A percentile compares a stretch with the other conserved stretches of the same genome.
These are phyloP conservation scores for Rhinichthys osculus DNA, from an alignment of 2,797 vertebrate species.

Conservation along the genomic window DNA sequence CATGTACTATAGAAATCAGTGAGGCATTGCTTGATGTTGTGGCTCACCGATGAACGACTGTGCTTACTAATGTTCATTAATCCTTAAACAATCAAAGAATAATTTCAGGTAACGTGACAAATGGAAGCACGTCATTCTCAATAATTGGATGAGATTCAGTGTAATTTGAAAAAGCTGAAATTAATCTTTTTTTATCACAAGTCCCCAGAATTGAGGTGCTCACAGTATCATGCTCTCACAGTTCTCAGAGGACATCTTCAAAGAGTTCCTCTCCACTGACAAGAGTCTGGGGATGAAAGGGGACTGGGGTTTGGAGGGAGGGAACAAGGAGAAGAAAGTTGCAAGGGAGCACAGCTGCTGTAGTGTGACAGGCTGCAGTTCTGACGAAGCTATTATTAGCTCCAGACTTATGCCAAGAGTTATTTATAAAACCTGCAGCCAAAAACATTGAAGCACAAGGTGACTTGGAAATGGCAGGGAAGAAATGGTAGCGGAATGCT, in stretches of 20 bases:
- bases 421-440: constrained; percentile 66
- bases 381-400: constrained; percentile 66
- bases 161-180: neutral
- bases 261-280: constrained; percentile 10
- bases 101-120: neutral
- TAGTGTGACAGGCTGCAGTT: constrained; percentile 61
- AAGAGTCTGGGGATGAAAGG: constrained; percentile 39
- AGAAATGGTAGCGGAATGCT: constrained; percentile 12
- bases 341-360: constrained; percentile 55
- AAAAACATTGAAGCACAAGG: constrained; percentile 58
- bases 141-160: constrained; percentile 15
- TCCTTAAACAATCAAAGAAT: neutral
- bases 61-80: constrained; percentile 19
- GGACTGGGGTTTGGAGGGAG: constrained; percentile 8
- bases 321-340: constrained; percentile 19
- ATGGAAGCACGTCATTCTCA: neutral
- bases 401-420: constrained; percentile 57
- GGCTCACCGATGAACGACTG: neutral
- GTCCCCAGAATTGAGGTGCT: constrained; percentile 10
- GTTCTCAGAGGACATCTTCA: constrained; percentile 27
- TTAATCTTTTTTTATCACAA: constrained; percentile 20
- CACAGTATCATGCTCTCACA: constrained; percentile 19
- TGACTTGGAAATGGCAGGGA: constrained; percentile 52
- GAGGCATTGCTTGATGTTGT: neutral
- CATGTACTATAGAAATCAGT: neutral